phyloP scores from a whole-genome alignment of 92 coral and sea anemone genomes.

The Palythoa heliodiscus region DNA sequence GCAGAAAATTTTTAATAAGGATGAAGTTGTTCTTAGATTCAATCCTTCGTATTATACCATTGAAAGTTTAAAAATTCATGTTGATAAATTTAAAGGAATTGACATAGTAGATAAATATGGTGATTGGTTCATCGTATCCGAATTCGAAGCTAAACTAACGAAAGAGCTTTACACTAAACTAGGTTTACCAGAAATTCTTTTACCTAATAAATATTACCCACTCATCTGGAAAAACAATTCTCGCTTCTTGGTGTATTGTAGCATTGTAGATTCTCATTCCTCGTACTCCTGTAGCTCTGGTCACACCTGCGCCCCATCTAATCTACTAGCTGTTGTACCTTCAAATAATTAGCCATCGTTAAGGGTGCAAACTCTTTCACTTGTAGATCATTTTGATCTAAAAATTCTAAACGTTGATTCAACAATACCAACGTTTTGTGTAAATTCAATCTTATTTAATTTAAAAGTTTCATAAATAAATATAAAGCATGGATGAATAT shows the following conservation, averaged over 20 bases:
- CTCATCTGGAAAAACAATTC: not conserved
- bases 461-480: too few relatives aligned
- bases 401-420: too few relatives aligned
- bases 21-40: too few relatives aligned
- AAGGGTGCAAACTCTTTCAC: not conserved
- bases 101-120: not conserved
- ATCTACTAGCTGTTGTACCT: not conserved
- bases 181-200: not conserved
- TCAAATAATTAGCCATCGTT: not conserved
- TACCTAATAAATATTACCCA: not conserved
- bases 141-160: not conserved
- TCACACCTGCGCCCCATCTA: not conserved
- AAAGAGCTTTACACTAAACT: not conserved
- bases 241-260: not conserved
- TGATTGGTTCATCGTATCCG: not conserved
- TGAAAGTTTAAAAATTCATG: too few relatives aligned
- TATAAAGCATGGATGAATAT: not conserved
- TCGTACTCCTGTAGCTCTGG: not conserved
- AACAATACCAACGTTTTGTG: too few relatives aligned
- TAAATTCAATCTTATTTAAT: too few relatives aligned
- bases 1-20: not conserved
- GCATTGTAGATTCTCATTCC: not conserved
- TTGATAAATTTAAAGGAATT: not conserved
- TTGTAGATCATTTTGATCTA: too few relatives aligned
- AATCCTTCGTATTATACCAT: too few relatives aligned